Conservation (phyloP, 2,797 vertebrate genomes). For the Bradypus variegatus region DNA sequence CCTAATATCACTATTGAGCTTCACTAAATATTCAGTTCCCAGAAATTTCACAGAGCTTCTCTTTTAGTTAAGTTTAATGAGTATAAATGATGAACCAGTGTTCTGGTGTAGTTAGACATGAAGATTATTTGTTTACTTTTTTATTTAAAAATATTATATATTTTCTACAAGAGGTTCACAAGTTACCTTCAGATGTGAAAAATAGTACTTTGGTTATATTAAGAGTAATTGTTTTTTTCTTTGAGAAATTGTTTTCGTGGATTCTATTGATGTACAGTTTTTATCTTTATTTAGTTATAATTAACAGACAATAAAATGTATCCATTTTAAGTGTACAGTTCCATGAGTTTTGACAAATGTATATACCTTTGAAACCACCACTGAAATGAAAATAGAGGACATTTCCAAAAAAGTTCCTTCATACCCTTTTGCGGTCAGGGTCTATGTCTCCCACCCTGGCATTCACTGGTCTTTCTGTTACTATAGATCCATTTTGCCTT, state of each 20-base stretch:
- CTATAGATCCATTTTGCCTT: slow-evolving; percentile 1
- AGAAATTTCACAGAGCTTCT: slow-evolving; percentile 12
- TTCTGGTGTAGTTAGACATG: not conserved
- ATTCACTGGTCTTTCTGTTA: not conserved
- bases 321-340: not conserved
- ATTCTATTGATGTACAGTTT: not conserved
- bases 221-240: not conserved
- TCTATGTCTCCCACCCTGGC: too few species aligned
- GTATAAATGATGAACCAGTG: slow-evolving; percentile 8
- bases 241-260: not conserved
- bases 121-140: not conserved
- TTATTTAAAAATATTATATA: not conserved
- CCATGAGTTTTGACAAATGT: slow-evolving; percentile 28
- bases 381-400: not conserved
- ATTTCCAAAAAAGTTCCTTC: not conserved
- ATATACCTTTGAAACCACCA: not conserved
- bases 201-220: not conserved
- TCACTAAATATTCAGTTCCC: not conserved
- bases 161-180: not conserved
- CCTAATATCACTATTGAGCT: not conserved
- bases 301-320: not conserved
- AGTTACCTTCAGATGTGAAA: not conserved
- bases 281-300: not conserved
- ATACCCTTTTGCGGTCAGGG: not conserved
- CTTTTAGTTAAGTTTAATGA: slow-evolving; percentile 27